Evolutionary conservation across 2,113 vertebrate genomes (phyloP).

Genomic region (Macquaria ambigua): DNA sequence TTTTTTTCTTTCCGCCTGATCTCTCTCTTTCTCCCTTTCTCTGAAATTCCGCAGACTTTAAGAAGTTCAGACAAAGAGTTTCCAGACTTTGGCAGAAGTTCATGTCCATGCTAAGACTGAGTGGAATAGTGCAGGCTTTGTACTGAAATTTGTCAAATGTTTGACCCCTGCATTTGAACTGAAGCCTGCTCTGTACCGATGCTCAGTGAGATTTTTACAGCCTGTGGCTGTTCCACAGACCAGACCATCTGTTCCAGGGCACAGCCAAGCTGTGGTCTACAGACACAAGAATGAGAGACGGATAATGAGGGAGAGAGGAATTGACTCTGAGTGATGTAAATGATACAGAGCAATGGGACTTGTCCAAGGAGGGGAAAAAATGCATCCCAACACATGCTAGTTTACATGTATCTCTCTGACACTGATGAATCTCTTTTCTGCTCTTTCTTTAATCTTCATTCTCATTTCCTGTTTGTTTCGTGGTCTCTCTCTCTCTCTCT

Average conservation of each 20-base stretch:
- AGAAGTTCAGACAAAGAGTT: slow-evolving; percentile 79
- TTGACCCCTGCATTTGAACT: slow-evolving; percentile 80
- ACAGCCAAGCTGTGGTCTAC: slow-evolving; percentile 67
- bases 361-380: slow-evolving; percentile 28
- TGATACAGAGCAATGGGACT: slow-evolving; percentile 58
- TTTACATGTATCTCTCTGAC: slow-evolving; percentile 51
- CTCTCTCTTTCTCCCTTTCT: slow-evolving; percentile 60
- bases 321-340: slow-evolving; percentile 71
- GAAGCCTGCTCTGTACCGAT: slow-evolving; percentile 66
- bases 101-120: slow-evolving; percentile 73
- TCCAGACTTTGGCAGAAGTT: slow-evolving; percentile 80
- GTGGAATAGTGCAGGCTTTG: slow-evolving; percentile 83
- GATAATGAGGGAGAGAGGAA: slow-evolving; percentile 67
- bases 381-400: slow-evolving; percentile 47
- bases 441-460: slow-evolving; percentile 46
- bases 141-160: slow-evolving; percentile 78
- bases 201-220: slow-evolving; percentile 73
- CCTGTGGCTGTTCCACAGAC: slow-evolving; percentile 69
- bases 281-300: slow-evolving; percentile 67
- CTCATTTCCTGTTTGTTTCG: slow-evolving; percentile 51
- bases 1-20: slow-evolving; percentile 36
- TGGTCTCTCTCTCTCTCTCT: background rate
- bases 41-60: slow-evolving; percentile 76
- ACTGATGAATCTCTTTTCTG: slow-evolving; percentile 41
- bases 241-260: slow-evolving; percentile 74